Base-by-base conservation (phyloP, 2,113 vertebrate species). In the Myxocyprinus asiaticus region DNA sequence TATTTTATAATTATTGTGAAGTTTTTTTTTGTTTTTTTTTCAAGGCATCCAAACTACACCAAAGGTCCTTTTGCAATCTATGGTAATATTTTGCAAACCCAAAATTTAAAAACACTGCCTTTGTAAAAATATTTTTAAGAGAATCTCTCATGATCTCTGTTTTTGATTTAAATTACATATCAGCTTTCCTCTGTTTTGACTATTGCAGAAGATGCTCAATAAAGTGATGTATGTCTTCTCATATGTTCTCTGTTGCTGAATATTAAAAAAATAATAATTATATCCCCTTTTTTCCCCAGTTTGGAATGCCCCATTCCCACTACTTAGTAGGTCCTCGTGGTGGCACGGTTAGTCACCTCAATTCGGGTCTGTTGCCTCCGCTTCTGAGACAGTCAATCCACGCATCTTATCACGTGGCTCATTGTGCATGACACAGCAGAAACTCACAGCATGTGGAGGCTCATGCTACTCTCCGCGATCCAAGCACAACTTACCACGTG, bases 21-120 rank as follows among this genome's bases (percentile, higher is more conserved):
- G 72, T 67, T 85, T 47, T 87, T 86, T 12, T 85, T 79, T n/a
- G n/a, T n/a, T 50, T 79, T 64, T 83, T 66, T 67, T 69, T 72
- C 33, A 66, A 50, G 58, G 85, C 65, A 83, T 80, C 11, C 80
- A 79, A 91, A 90, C 8, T 55, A 66, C 17, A 44, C 92, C 92
- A 93, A 93, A 92, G 91, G 91, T 61, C 56, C 77, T 88, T 78
- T 8, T 48, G 82, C 66, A 83, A 55, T 81, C 83, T 76, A 86
- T 77, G 42, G 53, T 67, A 61, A 51, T 42, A 0, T 22, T 65
- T 66, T 58, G 50, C 42, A 44, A 65, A 64, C 7, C 8, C 17
- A 42, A 61, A 9, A 47, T 44, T 43, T 3, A 77, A 82, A 0
- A 33, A 67, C 51, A 6, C 48, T 17, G 10, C 14, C 65, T 67